A percentile compares a stretch with the other conserved stretches of the same genome.
Evolutionary conservation across 2,797 vertebrate species (phyloP).

Genomic region (Protosalanx chinensis): DNA sequence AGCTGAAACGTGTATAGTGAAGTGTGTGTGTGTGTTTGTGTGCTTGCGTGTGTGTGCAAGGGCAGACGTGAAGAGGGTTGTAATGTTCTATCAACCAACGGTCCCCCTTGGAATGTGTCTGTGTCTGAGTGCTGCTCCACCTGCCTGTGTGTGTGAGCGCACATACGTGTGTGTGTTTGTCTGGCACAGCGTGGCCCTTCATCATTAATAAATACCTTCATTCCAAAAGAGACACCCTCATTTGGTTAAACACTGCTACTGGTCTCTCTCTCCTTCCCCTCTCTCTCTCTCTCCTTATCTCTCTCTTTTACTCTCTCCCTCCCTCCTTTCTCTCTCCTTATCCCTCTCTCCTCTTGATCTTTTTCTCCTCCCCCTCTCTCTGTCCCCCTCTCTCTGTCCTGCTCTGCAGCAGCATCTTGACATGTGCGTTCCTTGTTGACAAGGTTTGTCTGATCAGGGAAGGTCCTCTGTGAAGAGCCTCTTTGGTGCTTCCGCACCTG

Average conservation of each 20-base stretch:
- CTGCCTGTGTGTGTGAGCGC: no score
- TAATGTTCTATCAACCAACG: background rate
- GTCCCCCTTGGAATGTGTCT: no score
- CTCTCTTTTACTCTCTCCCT: no score
- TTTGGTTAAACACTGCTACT: background rate
- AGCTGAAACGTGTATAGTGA: background rate
- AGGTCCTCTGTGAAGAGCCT: background rate
- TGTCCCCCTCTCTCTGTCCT: background rate
- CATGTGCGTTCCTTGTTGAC: background rate
- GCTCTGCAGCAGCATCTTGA: no score
- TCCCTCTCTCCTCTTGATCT: no score
- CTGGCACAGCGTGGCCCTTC: background rate
- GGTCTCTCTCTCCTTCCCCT: no score
- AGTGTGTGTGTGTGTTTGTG: background rate
- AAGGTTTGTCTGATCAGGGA: background rate
- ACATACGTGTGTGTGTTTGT: background rate
- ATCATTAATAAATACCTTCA: background rate
- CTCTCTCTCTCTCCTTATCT: no score
- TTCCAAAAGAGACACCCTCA: background rate
- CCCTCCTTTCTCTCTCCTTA: no score
- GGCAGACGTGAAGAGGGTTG: background rate
- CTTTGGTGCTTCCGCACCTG: background rate
- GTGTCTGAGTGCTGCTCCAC: no score
- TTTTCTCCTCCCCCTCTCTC: no score
- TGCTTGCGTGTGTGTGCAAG: background rate